phyloP scores from a whole-genome alignment of 2,113 vertebrate genomes.

The Ceuthmochares aereus region DNA sequence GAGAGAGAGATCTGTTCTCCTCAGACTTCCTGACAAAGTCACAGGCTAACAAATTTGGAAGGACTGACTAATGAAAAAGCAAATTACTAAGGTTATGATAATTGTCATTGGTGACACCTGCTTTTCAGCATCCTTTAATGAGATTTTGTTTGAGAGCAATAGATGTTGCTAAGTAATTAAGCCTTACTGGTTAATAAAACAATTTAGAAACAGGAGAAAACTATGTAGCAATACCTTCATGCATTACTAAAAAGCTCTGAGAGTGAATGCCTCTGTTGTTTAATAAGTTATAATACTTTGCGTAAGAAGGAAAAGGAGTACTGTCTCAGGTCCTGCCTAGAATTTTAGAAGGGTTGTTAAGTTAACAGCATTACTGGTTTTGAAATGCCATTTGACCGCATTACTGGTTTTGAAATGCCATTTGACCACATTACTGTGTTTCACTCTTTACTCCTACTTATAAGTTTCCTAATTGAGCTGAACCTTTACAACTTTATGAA shows the following conservation, averaged over 20 bases:
- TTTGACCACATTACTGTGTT: neutral
- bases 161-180: neutral
- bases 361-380: neutral
- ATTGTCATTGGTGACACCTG: neutral
- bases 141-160: neutral
- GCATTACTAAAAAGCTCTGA: neutral
- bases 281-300: neutral
- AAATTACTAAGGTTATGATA: neutral
- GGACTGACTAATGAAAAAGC: neutral
- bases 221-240: neutral
- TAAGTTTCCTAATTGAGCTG: neutral
- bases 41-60: neutral
- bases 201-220: neutral
- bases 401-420: neutral
- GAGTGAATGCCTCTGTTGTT: neutral
- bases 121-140: neutral
- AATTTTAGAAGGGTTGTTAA: neutral
- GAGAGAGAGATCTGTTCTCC: neutral
- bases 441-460: neutral
- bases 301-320: neutral
- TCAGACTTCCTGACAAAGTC: neutral
- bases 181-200: neutral
- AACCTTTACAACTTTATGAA: neutral
- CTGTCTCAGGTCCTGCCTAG: neutral
- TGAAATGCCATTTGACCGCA: neutral